Evolutionary conservation across 1,140 invertebrate species (phyloP).

Genomic region (Cecropterus lyciades): DNA sequence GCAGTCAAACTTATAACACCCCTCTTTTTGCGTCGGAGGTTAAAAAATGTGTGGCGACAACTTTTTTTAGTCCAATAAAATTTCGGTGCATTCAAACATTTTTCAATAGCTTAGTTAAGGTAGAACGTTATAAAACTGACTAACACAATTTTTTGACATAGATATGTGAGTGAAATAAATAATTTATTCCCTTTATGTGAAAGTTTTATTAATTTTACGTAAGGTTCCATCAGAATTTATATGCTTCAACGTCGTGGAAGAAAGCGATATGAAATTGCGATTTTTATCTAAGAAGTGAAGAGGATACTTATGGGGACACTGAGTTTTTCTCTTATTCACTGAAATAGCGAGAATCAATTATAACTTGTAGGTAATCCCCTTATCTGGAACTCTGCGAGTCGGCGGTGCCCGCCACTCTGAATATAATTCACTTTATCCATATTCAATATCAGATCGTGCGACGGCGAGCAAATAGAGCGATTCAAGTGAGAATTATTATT

Average conservation of each 20-base stretch:
- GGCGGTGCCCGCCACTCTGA: constrained; percentile 66
- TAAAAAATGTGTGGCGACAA: too few species aligned
- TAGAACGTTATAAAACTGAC: not conserved
- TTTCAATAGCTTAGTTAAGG: too few species aligned
- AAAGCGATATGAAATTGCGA: constrained; percentile 39
- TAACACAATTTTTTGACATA: not conserved
- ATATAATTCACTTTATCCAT: constrained; percentile 82
- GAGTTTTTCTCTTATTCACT: constrained; percentile 67
- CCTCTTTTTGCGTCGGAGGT: too few species aligned
- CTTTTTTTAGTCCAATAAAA: too few species aligned
- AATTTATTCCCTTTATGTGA: not conserved
- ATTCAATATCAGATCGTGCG: constrained; percentile 80
- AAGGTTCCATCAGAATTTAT: not conserved
- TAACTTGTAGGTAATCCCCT: constrained; percentile 81
- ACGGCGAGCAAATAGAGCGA: constrained; percentile 77
- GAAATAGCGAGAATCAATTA: constrained; percentile 77
- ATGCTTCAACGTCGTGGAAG: not conserved
- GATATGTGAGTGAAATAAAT: not conserved
- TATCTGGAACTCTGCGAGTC: constrained; percentile 70
- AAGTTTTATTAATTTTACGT: constrained; percentile 4
- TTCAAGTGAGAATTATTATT: constrained; percentile 81
- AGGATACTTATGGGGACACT: constrained; percentile 34
- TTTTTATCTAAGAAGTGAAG: constrained; percentile 45
- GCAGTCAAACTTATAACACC: too few species aligned
- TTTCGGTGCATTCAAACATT: too few species aligned